Base-by-base conservation (phyloP, 35 echinoderm and acorn worm species). In the Stichopus chloronotus region DNA sequence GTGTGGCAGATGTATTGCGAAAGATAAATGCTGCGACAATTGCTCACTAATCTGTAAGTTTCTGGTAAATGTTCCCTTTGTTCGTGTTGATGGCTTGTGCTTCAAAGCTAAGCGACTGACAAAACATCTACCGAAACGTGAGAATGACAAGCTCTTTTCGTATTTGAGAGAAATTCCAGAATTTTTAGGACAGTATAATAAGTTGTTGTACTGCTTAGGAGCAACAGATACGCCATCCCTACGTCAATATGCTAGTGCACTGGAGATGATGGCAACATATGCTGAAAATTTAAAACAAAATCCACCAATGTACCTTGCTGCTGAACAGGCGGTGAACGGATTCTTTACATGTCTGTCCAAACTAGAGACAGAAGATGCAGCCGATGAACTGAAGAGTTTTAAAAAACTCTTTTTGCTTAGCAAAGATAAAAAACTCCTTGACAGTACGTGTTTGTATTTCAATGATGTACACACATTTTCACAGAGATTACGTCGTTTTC, bases 31-130 rank as follows among this genome's bases (percentile, higher is more conserved):
- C 52, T 89, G 87, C 16, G 25, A 3, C 8, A 89, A 23, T 61
- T 89, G 87, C 22, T 6, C 4, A 55, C 7, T 23, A 23, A 52
- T 89, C 30, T 7, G 58, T 11, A 12, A 89, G 12, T 16, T 10
- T 43, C 52, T 89, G 52, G 65, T 54, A 63, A 43, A 72, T 71
- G 22, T 72, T 63, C 17, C 59, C 5, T 8, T 89, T 23, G 9
- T 89, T 69, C 87, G 23, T 8, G 52, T 25, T 52, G 30, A 63
- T 8, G 60, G 87, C 19, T 59, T 63, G 24, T 23, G 53, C 52
- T 89, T 89, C 19, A 72, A 89, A 54, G 87, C 87, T 6, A 89
- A 72, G 60, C 7, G 59, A 54, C 21, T 89, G 59, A 89, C 87
- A 59, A 89, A 53, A 43, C 87, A 52, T 72, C 52, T 89, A 89